A percentile compares a stretch with the other conserved stretches of the same genome.
phyloP scores from a whole-genome alignment of 2,888 invertebrate species.

The Drosophila pseudotalamancana region DNA sequence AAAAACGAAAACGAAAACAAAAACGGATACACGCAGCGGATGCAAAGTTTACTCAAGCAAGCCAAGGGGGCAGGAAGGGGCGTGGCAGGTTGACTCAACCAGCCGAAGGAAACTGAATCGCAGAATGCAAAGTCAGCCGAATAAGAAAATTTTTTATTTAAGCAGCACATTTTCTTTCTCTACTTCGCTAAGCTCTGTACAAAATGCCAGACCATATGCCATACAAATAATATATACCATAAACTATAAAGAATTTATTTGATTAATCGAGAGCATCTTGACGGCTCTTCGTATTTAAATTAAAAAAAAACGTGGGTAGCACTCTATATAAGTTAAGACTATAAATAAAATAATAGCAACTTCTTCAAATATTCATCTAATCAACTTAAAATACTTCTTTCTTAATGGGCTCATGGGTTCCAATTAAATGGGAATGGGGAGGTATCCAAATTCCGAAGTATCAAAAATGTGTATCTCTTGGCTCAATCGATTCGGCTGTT shows the following conservation, averaged over 20 bases:
- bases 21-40: conserved; percentile 75
- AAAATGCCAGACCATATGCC: conserved; percentile 17
- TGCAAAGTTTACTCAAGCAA: conserved; percentile 75
- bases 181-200: conserved; percentile 10
- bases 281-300: neutral
- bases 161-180: conserved; percentile 11
- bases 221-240: conserved; percentile 1
- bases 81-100: neutral
- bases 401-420: too few species aligned
- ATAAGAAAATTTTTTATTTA: conserved; percentile 50
- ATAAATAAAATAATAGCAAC: neutral
- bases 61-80: conserved; percentile 17
- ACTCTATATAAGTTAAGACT: neutral
- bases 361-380: too few species aligned
- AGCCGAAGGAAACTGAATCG: conserved; percentile 29
- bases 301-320: neutral
- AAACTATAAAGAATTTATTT: conserved; percentile 21
- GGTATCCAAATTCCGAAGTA: too few species aligned
- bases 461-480: too few species aligned
- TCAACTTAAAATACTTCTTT: too few species aligned
- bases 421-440: too few species aligned
- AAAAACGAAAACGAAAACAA: conserved; percentile 70
- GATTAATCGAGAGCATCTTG: conserved; percentile 5
- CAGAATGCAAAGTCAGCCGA: conserved; percentile 54
- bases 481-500: too few species aligned